A percentile compares a stretch with the other conserved stretches of the same genome.
These are phyloP conservation scores for Galeruca laticollis DNA, from an alignment of 2,888 invertebrate species.

Conservation along the genomic window DNA sequence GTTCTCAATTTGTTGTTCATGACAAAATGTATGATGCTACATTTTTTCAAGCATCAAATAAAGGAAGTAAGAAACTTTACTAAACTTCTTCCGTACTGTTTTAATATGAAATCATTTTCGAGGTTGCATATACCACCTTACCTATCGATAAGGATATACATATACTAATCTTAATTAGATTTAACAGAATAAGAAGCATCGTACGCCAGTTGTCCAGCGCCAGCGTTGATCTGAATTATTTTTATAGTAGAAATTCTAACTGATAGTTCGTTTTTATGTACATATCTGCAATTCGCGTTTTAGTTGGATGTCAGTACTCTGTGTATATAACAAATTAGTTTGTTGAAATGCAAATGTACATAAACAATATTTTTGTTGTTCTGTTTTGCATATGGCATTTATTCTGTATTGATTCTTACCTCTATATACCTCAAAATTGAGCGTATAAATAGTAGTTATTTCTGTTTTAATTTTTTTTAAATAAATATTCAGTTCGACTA, in stretches of 20 bases:
- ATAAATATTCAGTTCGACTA: not conserved
- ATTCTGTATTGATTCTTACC: not conserved
- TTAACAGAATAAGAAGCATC: conserved; percentile 31
- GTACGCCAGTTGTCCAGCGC: conserved; percentile 41
- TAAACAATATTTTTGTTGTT: not conserved
- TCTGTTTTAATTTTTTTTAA: no score
- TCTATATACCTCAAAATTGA: no score
- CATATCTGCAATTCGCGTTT: conserved; percentile 7
- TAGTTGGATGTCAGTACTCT: conserved; percentile 8
- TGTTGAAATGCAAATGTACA: not conserved
- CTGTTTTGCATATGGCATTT: not conserved
- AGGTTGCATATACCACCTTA: conserved; percentile 3
- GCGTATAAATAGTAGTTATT: no score
- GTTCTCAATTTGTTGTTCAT: no score
- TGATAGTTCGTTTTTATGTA: conserved; percentile 27
- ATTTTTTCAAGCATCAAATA: no score
- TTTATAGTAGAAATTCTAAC: conserved; percentile 38
- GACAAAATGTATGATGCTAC: no score
- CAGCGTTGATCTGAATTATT: conserved; percentile 39
- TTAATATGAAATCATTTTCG: not conserved
- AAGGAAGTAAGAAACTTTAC: not conserved
- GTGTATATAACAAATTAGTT: conserved; percentile 20
- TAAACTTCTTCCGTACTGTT: not conserved
- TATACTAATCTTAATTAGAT: conserved; percentile 29
- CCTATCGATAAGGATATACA: conserved; percentile 16